Percentiles rank a stretch among this genome's conserved stretches.
phyloP scores from a whole-genome alignment of 2,113 vertebrate genomes.

The Gasterosteus aculeatus region DNA sequence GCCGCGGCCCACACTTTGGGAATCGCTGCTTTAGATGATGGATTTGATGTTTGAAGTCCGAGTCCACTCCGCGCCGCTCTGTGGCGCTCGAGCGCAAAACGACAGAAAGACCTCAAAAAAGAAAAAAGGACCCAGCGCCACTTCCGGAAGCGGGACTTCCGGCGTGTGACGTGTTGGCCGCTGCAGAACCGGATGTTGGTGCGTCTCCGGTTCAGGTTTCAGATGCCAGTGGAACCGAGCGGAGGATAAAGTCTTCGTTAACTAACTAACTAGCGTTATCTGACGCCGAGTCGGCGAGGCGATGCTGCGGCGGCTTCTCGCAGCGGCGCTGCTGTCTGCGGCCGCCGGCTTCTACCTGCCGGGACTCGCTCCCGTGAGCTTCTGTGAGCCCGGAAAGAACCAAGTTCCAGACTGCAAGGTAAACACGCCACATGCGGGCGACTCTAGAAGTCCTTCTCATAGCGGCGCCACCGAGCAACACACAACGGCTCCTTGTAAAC shows the following conservation, averaged over 20 bases:
- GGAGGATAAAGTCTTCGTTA: neutral
- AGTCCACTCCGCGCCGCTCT: neutral
- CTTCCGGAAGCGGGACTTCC: constrained; percentile 27
- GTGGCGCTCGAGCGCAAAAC: neutral
- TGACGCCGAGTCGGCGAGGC: neutral
- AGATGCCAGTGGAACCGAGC: neutral
- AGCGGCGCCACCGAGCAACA: neutral
- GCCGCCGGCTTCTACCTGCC: constrained; percentile 87
- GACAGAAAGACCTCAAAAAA: neutral
- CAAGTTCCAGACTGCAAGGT: constrained; percentile 87
- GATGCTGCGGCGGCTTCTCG: constrained; percentile 48
- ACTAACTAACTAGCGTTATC: too few relatives aligned
- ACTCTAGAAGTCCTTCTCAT: neutral
- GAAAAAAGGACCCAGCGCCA: neutral
- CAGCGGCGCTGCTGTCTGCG: constrained; percentile 36
- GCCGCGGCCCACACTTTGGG: too few relatives aligned
- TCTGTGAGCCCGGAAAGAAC: constrained; percentile 80
- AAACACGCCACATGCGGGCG: constrained; percentile 20
- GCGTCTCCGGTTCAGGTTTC: neutral
- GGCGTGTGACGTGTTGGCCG: constrained; percentile 40
- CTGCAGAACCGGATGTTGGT: constrained; percentile 18
- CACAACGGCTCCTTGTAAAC: neutral
- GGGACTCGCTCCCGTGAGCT: constrained; percentile 91
- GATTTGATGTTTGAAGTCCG: neutral
- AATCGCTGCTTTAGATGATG: too few relatives aligned